These are phyloP conservation scores for Trogon surrucura DNA, from an alignment of 2,113 vertebrate genomes.

Conservation along the genomic window DNA sequence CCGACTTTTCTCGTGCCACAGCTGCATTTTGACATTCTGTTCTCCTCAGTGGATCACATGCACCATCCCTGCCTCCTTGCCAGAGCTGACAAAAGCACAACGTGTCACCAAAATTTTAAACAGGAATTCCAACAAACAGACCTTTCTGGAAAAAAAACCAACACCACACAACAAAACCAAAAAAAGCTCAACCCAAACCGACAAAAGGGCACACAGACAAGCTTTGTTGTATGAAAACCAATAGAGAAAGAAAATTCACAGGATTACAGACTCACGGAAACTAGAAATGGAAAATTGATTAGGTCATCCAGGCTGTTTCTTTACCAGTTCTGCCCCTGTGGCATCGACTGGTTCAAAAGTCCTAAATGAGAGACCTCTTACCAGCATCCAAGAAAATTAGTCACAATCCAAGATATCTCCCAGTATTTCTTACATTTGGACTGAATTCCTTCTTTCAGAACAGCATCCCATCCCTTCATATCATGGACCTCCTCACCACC, in stretches of 20 bases:
- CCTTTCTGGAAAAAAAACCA: rapidly evolving
- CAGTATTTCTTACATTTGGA: neutral
- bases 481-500: neutral
- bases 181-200: no score
- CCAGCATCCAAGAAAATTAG: neutral
- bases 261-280: neutral
- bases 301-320: neutral
- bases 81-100: neutral
- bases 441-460: neutral
- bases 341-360: neutral
- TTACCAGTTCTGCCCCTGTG: neutral
- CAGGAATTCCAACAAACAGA: neutral
- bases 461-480: neutral
- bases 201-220: rapidly evolving
- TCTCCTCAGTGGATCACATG: neutral
- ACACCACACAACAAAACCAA: no score
- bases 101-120: neutral
- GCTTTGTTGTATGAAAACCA: neutral
- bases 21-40: neutral
- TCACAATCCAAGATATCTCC: neutral
- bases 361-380: neutral
- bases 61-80: neutral
- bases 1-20: neutral
- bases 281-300: neutral
- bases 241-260: neutral